Evolutionary conservation across 2,888 invertebrate genomes (phyloP), one percentile per base, ranked within the genome.

Genomic region (Microplitis manilae): DNA sequence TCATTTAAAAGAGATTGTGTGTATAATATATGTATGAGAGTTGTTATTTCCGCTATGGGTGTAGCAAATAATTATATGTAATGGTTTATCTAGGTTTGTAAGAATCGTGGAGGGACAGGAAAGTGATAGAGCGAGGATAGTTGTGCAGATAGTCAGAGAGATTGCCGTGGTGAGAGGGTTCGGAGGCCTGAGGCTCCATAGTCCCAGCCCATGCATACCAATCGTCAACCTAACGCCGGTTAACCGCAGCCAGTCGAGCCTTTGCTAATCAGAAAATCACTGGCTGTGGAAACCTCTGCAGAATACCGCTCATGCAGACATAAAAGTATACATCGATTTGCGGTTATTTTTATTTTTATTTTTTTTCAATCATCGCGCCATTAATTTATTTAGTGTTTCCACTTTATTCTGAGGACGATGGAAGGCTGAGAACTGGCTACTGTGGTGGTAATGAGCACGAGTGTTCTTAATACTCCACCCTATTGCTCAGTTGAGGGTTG

Each of bases 151-250:
- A 59, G 50, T 39, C 15, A 62, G 75, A 69, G 68, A 38, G 65
- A 20, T 73, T 60, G 67, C 73, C 61, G 62, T 67, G 69, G 64
- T 68, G 50, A 59, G 40, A 50, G 59, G 65, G 64, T 59, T 38
- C 61, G 76, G 50, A 20, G 20, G 71, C 68, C 72, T 41, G 39
- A 39, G 76, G 71, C 73, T 74, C 59, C 30, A 68, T 86, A 86
- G 84, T 88, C 89, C 89, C 89, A 89, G 88, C 87, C 89, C 88
- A 90, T 90, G 89, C 89, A 90, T 90, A 89, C 86, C 88, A 90
- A 89, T 89, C 84, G 88, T 83, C 87, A 85, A 87, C 88, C 87
- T 89, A 89, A 88, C 89, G 88, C 89, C 89, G 87, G 88, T 88
- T 89, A 89, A 89, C 88, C 87, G 89, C 87, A 88, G 83, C 86